Base-by-base conservation (phyloP, 2,113 vertebrate species). In the Geococcyx californianus region DNA sequence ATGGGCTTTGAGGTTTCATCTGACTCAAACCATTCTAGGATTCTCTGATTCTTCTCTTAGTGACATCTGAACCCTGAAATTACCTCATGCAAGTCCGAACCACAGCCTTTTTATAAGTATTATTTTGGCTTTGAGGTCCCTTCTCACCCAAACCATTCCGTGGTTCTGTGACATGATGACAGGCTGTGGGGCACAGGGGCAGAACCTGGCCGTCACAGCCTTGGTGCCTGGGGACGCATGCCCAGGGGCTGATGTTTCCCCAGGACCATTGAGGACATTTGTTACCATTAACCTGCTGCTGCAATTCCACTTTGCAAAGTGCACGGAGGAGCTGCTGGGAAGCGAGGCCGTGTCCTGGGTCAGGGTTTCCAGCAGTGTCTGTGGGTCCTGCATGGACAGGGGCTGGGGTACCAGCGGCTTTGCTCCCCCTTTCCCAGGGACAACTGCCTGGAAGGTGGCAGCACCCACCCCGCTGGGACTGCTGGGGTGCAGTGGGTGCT, bases 211-310 rank as follows among this genome's bases (percentile, higher is more conserved):
- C 52, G 21, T 7, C 0, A 1, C 31, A 34, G 47, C 42, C 67
- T 51, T 58, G 3, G 0, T 0, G 6, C 44, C 25, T 34, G 4
- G 80, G 60, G 75, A 23, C 28, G 0, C 0, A 2, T 29, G 79
- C 54, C 26, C 5, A 0, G 3, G 4, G 3, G 3, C 34, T 60
- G 85, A 26, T 74, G 18, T 25, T 59, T 42, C 51, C 17, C 44
- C 34, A 31, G 40, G 45, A 54, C 20, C 9, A n/a, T n/a, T 5
- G 47, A 9, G n/a, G n/a, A n/a, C n/a, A n/a, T n/a, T n/a, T 47
- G 44, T 63, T 54, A 62, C 26, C 11, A 1, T 13, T 8, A 8
- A 52, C 10, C 55, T 5, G 34, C 45, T 40, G 20, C 58, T 14
- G 58, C 10, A 23, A 10, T n/a, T n/a, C 16, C 78, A 68, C 58